Base-by-base conservation (phyloP, 1,140 invertebrate genomes). In the Venturia canescens region DNA sequence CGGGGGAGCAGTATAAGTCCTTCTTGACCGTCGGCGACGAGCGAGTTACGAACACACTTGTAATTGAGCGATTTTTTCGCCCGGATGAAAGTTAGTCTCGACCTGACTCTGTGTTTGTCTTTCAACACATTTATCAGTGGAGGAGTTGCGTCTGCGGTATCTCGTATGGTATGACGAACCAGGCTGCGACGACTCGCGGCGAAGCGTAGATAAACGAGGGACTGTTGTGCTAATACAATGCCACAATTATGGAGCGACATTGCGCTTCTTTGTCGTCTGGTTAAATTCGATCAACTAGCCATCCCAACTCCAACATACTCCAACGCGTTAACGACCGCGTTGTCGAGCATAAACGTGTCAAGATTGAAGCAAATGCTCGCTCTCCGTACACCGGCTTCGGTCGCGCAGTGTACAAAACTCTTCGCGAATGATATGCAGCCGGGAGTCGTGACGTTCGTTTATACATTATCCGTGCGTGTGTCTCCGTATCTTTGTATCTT, bases 201-300 rank as follows among this genome's bases (percentile, higher is more conserved):
- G 75, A 63, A 81, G 82, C 83, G 80, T 86, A 82, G 82, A 85
- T 86, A 84, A 84, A 85, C 80, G 83, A 82, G 60, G 53, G 82
- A 78, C 57, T 82, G 38, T 86, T 84, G 81, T 86, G 77, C 71
- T 76, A 80, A 82, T 82, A 87, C 83, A 89, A 89, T 86, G 76
- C 18, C 26, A 79, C 83, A 83, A 85, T 85, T 85, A 84, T 84
- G 77, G 50, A 71, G 69, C 69, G 79, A 71, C 78, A 78, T 71
- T 83, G 83, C 67, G 60, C 60, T 72, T 67, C 80, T 88, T 85
- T 87, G 82, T 86, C 70, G 31, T 48, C 79, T 60, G 70, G 29
- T 84, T 88, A 82, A 86, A 88, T 83, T 86, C 80, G 82, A 84
- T 83, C 83, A 83, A 78, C 71, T 70, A 44, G n/a, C 5, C 66